Conservation (phyloP, 2,888 invertebrate species). For the Euproctis similis region DNA sequence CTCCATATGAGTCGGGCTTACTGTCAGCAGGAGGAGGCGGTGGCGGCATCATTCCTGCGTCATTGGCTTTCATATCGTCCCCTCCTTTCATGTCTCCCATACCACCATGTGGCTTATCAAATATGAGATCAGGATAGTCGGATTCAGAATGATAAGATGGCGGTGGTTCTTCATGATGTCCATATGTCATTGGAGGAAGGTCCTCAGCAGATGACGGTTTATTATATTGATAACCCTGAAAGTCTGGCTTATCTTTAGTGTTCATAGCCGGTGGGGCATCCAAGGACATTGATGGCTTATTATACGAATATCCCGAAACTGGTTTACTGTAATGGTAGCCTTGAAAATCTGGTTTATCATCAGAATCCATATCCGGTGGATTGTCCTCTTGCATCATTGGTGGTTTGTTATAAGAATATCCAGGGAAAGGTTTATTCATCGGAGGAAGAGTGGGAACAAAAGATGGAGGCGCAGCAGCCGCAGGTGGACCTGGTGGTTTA, state of each 20-base stretch:
- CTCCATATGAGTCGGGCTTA: slow-evolving; percentile 29
- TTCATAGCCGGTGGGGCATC: slow-evolving; percentile 23
- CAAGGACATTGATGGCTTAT: slow-evolving; percentile 47
- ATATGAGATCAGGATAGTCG: slow-evolving; percentile 55
- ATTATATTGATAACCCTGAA: not conserved
- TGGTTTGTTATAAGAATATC: slow-evolving; percentile 60
- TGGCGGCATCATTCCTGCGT: slow-evolving; percentile 55
- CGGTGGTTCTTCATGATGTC: slow-evolving; percentile 31
- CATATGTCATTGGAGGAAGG: slow-evolving; percentile 26
- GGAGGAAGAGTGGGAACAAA: slow-evolving; percentile 32
- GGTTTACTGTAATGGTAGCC: slow-evolving; percentile 48
- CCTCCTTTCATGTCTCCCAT: slow-evolving; percentile 31
- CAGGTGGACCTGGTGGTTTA: slow-evolving; percentile 40
- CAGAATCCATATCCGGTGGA: slow-evolving; percentile 25
- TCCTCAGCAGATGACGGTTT: not conserved
- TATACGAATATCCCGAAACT: slow-evolving; percentile 44
- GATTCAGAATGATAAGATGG: slow-evolving; percentile 31
- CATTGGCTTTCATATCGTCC: slow-evolving; percentile 32
- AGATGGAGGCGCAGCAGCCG: slow-evolving; percentile 22
- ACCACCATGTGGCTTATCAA: slow-evolving; percentile 41
- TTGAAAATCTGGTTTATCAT: slow-evolving; percentile 43
- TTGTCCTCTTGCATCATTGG: slow-evolving; percentile 32
- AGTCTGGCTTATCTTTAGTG: not conserved
- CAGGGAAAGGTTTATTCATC: slow-evolving; percentile 40
- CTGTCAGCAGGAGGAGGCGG: slow-evolving; percentile 39